Base-by-base conservation (phyloP, 2,888 invertebrate species). In the Theretra japonica region DNA sequence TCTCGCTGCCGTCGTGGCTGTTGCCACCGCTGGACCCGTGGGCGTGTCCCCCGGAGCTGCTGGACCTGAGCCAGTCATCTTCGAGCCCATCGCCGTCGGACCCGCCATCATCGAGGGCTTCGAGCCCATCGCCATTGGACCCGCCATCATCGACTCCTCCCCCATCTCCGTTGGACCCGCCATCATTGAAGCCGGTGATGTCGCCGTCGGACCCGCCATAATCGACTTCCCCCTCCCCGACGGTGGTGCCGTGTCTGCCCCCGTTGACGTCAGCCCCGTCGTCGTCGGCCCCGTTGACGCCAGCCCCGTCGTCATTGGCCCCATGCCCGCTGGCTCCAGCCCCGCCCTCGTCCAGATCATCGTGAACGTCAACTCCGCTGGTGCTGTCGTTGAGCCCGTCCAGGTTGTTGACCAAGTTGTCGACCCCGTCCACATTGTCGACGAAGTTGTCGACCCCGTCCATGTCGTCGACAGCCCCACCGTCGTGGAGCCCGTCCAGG, bases 1-100 rank as follows among this genome's bases (percentile, higher is more conserved):
- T 58, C 75, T 83, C 77, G 82, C 82, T 71, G 82, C 79, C 69
- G 72, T 82, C 48, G 79, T 79, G 73, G 83, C 85, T 69, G 79
- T 82, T 30, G 80, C 80, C 58, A 41, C 80, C 70, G 77, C 83
- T 72, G 78, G 78, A 41, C 41, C 41, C 41, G 41, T 41, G 41
- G 41, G 41, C 41, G 41, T 41, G 41, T 53, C 53, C 6, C 53
- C 41, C 83, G 78, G 6, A 76, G 78, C 15, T 72, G 80, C 81
- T 23, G 81, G 80, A 21, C 75, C 77, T 50, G 75, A 77, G 28
- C 53, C 53, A 17, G 53, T 53, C 53, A 53, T 53, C n/a, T n/a
- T n/a, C 53, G 53, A 53, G 53, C 53, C 53, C 53, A 53, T 53
- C 53, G 58, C 70, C 19, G 72, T 77, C 23, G 73, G 72, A 69